A percentile compares a stretch with the other conserved stretches of the same genome.
Conservation (phyloP, 2,797 vertebrate genomes). For the Mycteria americana region DNA sequence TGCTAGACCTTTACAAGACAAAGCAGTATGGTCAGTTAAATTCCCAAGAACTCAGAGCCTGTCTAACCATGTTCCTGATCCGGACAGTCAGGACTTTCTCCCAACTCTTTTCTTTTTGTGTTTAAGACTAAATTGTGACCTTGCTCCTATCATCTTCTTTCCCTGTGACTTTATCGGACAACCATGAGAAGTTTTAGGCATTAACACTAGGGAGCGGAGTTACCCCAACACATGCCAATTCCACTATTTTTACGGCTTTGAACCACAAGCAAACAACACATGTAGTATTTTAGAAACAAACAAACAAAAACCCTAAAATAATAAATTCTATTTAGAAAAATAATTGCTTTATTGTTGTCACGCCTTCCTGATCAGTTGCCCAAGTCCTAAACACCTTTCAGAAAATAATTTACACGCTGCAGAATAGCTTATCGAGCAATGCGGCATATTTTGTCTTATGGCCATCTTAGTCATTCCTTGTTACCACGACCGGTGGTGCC, state of each 20-base stretch:
- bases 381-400: slow-evolving; percentile 12
- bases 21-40: neutral
- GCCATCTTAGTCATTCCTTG: neutral
- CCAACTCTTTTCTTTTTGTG: neutral
- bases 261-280: slow-evolving; percentile 8
- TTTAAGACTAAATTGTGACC: neutral
- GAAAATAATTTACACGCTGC: slow-evolving; percentile 13
- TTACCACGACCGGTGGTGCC: neutral
- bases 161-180: neutral
- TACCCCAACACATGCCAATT: neutral
- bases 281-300: slow-evolving; percentile 3
- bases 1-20: neutral
- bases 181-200: neutral
- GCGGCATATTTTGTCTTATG: neutral
- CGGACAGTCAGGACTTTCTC: neutral
- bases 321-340: slow-evolving; percentile 44
- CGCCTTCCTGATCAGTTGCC: neutral
- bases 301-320: neutral
- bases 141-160: neutral
- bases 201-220: neutral
- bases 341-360: slow-evolving; percentile 10
- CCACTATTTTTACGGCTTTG: neutral
- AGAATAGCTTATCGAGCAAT: slow-evolving; percentile 13
- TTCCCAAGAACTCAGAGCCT: neutral
- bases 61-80: neutral